Conservation (phyloP, 1,140 invertebrate genomes). For the Macrobrachium rosenbergii region DNA sequence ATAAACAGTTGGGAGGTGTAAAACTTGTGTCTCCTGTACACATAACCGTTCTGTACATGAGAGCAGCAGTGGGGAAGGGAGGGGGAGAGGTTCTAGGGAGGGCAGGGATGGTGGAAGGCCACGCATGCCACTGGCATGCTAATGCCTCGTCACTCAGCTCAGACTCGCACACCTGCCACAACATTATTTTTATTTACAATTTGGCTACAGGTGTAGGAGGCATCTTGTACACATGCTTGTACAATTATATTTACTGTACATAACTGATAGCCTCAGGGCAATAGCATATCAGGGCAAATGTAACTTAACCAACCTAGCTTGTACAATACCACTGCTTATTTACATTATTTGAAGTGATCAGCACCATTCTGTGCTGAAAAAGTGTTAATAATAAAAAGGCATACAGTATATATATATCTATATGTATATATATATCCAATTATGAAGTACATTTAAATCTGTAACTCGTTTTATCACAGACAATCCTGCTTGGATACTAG, state of each 20-base stretch:
- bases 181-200: slow-evolving; percentile 57
- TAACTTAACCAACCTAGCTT: slow-evolving; percentile 45
- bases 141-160: not conserved
- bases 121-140: slow-evolving; percentile 37
- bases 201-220: slow-evolving; percentile 59
- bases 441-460: slow-evolving; percentile 61
- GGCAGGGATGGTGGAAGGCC: slow-evolving; percentile 10
- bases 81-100: not conserved
- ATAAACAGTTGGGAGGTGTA: slow-evolving; percentile 64
- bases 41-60: slow-evolving; percentile 50
- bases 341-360: slow-evolving; percentile 58
- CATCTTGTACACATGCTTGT: slow-evolving; percentile 36
- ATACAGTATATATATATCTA: slow-evolving; percentile 42
- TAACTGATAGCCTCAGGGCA: slow-evolving; percentile 44
- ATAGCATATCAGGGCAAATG: slow-evolving; percentile 41
- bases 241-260: slow-evolving; percentile 35
- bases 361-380: slow-evolving; percentile 57
- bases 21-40: slow-evolving; percentile 64
- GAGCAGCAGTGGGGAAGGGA: slow-evolving; percentile 41
- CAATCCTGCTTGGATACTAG: slow-evolving; percentile 63
- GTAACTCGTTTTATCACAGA: slow-evolving; percentile 60
- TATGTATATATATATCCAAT: slow-evolving; percentile 59
- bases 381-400: slow-evolving; percentile 60
- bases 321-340: slow-evolving; percentile 59
- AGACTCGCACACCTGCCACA: slow-evolving; percentile 42